Percentiles rank a stretch among this genome's conserved stretches.
phyloP scores from a whole-genome alignment of 2,113 vertebrate genomes.

The mouse (Mus musculus) region DNA sequence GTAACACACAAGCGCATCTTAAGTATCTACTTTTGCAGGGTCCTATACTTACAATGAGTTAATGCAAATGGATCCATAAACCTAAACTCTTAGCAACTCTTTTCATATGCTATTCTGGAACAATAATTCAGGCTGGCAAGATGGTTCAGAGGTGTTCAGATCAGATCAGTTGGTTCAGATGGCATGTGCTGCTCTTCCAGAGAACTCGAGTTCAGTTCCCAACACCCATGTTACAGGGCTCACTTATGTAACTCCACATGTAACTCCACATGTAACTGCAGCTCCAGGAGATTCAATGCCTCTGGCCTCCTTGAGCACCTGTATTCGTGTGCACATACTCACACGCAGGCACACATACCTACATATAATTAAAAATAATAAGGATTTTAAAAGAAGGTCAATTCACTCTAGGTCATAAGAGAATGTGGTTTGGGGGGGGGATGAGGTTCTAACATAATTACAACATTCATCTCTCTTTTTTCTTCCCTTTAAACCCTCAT shows the following conservation, averaged over 20 bases:
- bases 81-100: neutral
- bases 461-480: no score
- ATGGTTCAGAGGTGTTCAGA: neutral
- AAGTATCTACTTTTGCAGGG: neutral
- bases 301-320: neutral
- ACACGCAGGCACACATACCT: neutral
- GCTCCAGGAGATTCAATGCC: neutral
- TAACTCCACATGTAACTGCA: neutral
- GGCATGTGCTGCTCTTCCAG: neutral
- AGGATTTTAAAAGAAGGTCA: neutral
- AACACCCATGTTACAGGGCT: neutral
- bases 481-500: neutral
- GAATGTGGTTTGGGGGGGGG: neutral
- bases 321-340: neutral
- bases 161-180: neutral
- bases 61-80: neutral
- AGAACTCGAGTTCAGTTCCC: neutral
- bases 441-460: neutral
- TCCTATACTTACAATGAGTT: neutral
- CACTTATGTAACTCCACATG: neutral
- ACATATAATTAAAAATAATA: neutral
- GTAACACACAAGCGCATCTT: neutral
- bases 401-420: neutral
- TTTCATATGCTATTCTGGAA: neutral
- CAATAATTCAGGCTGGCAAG: accelerated